Conservation (phyloP, 2,113 vertebrate genomes). For the Charina bottae region DNA sequence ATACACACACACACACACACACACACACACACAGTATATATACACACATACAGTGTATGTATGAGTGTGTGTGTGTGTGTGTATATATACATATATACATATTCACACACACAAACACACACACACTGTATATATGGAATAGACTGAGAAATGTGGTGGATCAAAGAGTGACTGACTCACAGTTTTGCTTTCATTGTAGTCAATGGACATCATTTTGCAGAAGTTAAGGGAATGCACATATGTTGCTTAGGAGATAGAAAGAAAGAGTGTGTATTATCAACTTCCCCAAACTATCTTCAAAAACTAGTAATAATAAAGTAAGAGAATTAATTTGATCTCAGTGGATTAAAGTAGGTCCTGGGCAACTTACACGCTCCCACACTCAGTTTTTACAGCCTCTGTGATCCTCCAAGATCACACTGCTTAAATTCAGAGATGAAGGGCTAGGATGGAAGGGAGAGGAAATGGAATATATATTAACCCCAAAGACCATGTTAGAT, state of each 20-base stretch:
- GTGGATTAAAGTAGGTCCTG: not conserved
- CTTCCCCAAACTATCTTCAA: not conserved
- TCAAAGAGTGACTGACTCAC: constrained; percentile 40
- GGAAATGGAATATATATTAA: not conserved
- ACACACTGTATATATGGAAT: constrained; percentile 39
- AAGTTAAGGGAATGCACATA: not conserved
- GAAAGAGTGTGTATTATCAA: not conserved
- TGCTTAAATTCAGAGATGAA: not conserved
- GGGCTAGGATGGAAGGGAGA: not conserved
- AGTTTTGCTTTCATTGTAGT: constrained; percentile 36
- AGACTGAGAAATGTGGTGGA: constrained; percentile 20
- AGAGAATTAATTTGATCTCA: not conserved
- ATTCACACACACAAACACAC: too few species aligned
- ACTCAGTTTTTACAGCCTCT: not conserved
- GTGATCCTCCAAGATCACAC: not conserved
- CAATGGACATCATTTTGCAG: constrained; percentile 14
- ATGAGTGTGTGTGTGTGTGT: too few species aligned
- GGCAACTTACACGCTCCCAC: not conserved
- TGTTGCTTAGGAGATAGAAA: not conserved
- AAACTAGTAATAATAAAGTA: not conserved
- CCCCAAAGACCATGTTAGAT: not conserved
- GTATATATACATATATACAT: too few species aligned
- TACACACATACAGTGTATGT: too few species aligned
- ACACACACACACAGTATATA: too few species aligned
- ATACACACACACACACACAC: too few species aligned